Percentiles rank a stretch among this genome's conserved stretches.
Evolutionary conservation across 2,113 vertebrate species (phyloP).

Genomic region (Trachemys scripta): DNA sequence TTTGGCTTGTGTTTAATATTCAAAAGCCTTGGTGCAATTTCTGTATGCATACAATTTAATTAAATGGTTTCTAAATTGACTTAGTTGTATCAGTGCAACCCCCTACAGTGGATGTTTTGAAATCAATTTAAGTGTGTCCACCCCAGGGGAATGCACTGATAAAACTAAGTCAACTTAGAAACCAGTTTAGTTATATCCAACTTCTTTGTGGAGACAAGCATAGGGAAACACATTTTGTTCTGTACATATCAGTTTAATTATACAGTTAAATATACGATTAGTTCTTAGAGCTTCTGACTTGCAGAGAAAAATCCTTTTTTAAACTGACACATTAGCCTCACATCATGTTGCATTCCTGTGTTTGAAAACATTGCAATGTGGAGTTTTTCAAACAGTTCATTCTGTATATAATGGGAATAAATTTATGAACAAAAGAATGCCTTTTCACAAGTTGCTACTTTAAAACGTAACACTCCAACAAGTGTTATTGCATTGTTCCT

Average conservation of each 20-base stretch:
- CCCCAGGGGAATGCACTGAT: neutral
- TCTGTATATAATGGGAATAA: neutral
- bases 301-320: neutral
- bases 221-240: neutral
- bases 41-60: neutral
- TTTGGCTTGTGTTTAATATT: neutral
- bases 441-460: neutral
- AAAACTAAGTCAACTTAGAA: neutral
- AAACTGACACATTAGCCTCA: neutral
- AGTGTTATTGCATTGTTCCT: neutral
- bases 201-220: neutral
- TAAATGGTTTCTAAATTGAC: neutral
- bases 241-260: neutral
- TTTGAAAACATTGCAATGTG: neutral
- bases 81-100: neutral
- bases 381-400: neutral
- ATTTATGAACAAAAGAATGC: neutral
- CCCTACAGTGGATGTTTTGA: neutral
- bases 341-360: neutral
- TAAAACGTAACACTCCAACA: neutral
- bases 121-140: conserved; percentile 8
- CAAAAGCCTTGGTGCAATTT: neutral
- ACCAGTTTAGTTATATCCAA: neutral
- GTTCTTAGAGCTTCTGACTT: neutral
- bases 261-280: neutral